A percentile compares a stretch with the other conserved stretches of the same genome.
Evolutionary conservation across 2,888 invertebrate species (phyloP).

Genomic region (Coleophora deauratella): DNA sequence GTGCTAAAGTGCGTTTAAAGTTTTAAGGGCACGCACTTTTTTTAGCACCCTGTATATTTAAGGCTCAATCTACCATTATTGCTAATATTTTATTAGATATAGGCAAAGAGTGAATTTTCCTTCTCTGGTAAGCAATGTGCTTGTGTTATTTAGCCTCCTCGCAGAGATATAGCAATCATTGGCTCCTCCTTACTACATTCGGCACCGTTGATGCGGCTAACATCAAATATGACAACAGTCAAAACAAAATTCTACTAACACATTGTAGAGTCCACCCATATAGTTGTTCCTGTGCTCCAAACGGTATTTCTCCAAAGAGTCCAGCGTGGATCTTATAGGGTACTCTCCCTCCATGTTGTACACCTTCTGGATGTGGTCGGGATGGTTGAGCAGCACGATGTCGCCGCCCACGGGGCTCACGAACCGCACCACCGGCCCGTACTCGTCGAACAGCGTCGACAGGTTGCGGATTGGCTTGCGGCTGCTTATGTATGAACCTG

Average conservation of each 20-base stretch:
- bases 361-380: conserved; percentile 77
- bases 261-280: conserved; percentile 72
- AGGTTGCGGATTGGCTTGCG: conserved; percentile 42
- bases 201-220: no score
- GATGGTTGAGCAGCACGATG: conserved; percentile 76
- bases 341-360: conserved; percentile 75
- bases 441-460: conserved; percentile 59
- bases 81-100: no score
- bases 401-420: conserved; percentile 78
- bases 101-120: no score
- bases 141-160: no score
- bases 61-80: no score
- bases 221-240: no score
- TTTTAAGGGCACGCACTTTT: no score
- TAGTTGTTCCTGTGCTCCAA: conserved; percentile 66
- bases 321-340: conserved; percentile 76
- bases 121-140: no score
- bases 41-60: no score
- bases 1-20: no score
- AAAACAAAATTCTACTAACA: conserved; percentile 50
- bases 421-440: conserved; percentile 79
- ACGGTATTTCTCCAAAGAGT: conserved; percentile 78
- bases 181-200: no score
- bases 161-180: no score
- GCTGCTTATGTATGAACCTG: conserved; percentile 40